A percentile compares a stretch with the other conserved stretches of the same genome.
These are phyloP conservation scores for Chaitophorus viminalis DNA, from an alignment of 2,888 invertebrate genomes.

Conservation along the genomic window DNA sequence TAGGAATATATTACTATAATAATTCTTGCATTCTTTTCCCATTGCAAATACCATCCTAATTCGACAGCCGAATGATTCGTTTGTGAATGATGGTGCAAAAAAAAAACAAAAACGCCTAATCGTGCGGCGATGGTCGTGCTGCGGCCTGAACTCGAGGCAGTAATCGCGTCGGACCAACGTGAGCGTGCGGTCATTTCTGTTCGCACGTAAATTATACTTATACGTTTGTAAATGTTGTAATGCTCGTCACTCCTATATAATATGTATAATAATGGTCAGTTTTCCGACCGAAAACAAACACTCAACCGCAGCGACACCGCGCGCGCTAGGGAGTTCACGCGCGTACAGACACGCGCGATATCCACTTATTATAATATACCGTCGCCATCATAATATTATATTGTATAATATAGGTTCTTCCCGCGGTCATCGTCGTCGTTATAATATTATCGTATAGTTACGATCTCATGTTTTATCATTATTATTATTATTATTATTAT, in stretches of 20 bases:
- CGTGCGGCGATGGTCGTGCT: neutral
- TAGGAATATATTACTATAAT: neutral
- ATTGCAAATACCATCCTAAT: neutral
- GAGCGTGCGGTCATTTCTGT: neutral
- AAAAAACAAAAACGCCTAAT: neutral
- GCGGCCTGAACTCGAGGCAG: neutral
- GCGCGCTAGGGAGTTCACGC: neutral
- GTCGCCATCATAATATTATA: too few species aligned
- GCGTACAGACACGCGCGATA: conserved; percentile 13
- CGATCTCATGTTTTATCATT: neutral
- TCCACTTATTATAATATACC: neutral
- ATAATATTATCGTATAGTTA: neutral
- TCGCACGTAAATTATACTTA: neutral
- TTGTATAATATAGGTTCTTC: too few species aligned
- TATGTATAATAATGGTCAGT: neutral
- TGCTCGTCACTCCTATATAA: neutral
- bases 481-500: neutral
- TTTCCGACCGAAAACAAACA: conserved; percentile 7
- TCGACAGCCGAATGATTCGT: neutral
- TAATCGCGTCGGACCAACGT: neutral
- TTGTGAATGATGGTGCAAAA: neutral
- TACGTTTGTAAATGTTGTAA: neutral
- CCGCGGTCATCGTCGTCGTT: neutral
- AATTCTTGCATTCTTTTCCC: neutral
- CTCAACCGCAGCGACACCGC: neutral